Conservation (phyloP, 1,140 invertebrate species). For the Drosophila busckii region DNA sequence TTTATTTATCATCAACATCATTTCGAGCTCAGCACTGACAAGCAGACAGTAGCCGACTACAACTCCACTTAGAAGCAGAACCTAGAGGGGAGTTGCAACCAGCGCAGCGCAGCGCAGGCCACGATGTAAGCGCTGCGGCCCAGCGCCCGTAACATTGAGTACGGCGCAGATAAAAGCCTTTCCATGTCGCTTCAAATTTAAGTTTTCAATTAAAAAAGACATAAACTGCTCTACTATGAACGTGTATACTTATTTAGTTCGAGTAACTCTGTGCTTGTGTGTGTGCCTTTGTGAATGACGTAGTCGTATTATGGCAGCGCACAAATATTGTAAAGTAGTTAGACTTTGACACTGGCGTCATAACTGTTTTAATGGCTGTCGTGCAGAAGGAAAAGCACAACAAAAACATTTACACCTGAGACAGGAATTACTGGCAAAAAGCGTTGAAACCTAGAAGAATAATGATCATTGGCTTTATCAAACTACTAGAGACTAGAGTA, state of each 20-base stretch:
- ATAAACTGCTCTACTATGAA: conserved; percentile 40
- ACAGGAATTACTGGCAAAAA: no score
- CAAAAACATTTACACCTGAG: neutral
- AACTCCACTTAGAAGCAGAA: conserved; percentile 31
- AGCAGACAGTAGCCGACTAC: conserved; percentile 50
- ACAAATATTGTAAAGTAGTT: conserved; percentile 72
- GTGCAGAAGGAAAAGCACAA: conserved; percentile 6
- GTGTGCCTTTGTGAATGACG: conserved; percentile 48
- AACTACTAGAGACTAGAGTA: no score
- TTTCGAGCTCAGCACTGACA: conserved; percentile 61
- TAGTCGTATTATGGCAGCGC: conserved; percentile 28
- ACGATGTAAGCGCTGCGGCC: conserved; percentile 7
- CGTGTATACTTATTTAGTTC: neutral
- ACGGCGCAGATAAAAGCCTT: conserved; percentile 74
- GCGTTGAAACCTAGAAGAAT: no score
- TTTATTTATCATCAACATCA: conserved; percentile 76
- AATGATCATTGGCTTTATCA: no score
- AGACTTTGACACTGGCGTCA: conserved; percentile 69
- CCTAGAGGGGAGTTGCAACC: conserved; percentile 22
- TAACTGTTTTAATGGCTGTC: conserved; percentile 64
- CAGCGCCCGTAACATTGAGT: conserved; percentile 46
- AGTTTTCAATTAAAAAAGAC: conserved; percentile 78
- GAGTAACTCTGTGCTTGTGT: conserved; percentile 8
- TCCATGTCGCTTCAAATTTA: conserved; percentile 77
- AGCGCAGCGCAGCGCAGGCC: neutral